Conservation (phyloP, 2,113 vertebrate species). For the Argyrosomus japonicus region DNA sequence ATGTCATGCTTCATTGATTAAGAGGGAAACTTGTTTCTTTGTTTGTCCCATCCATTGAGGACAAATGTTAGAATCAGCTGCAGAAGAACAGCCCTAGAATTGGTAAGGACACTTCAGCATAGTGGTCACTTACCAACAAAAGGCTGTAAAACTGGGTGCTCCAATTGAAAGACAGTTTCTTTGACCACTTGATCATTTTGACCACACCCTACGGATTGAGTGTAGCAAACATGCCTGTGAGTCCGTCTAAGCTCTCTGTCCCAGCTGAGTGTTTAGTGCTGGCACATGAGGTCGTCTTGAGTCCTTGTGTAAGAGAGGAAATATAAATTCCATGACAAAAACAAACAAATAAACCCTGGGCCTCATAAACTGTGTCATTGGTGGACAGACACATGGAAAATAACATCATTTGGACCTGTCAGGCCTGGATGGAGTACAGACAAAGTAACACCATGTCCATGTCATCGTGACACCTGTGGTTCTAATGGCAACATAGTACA, state of each 20-base stretch:
- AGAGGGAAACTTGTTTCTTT: constrained; percentile 7
- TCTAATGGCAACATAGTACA: constrained; percentile 27
- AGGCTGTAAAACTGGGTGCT: neutral
- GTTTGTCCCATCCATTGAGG: constrained; percentile 17
- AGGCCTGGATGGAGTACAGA: constrained; percentile 56
- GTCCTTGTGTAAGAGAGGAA: constrained; percentile 69
- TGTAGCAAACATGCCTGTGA: constrained; percentile 51
- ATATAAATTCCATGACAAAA: constrained; percentile 80
- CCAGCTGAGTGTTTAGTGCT: constrained; percentile 52
- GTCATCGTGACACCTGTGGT: constrained; percentile 75
- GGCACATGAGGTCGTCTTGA: constrained; percentile 55
- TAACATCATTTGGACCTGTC: constrained; percentile 72
- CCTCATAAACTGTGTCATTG: constrained; percentile 74
- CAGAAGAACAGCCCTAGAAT: constrained; percentile 8
- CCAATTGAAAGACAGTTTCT: constrained; percentile 57
- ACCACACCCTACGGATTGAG: constrained; percentile 65
- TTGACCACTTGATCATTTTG: constrained; percentile 53
- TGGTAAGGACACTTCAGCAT: constrained; percentile 33
- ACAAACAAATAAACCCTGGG: constrained; percentile 79
- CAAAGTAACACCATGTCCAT: constrained; percentile 51
- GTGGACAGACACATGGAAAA: constrained; percentile 75
- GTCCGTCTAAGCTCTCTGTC: constrained; percentile 50
- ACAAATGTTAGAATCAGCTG: constrained; percentile 20
- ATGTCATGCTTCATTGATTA: constrained; percentile 17
- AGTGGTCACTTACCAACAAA: constrained; percentile 17